Percentiles rank a stretch among this genome's conserved stretches.
phyloP scores from a whole-genome alignment of 2,888 invertebrate species.

The Busseola fusca region DNA sequence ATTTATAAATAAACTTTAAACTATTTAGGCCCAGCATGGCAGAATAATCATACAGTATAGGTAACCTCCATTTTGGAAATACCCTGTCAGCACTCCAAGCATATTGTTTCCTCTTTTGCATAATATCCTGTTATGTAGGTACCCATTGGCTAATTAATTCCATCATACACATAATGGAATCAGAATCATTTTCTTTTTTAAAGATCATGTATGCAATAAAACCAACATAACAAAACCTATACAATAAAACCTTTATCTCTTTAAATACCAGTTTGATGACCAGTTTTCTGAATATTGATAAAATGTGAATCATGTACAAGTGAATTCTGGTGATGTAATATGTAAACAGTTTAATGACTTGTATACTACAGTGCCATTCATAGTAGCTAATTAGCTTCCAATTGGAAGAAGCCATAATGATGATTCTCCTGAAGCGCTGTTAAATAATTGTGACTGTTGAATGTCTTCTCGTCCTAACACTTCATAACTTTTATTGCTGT shows the following conservation, averaged over 20 bases:
- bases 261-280: constrained; percentile 4
- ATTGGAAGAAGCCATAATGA: constrained; percentile 36
- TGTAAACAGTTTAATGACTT: constrained; percentile 33
- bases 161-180: constrained; percentile 4
- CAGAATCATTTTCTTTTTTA: constrained; percentile 1
- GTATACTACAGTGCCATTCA: constrained; percentile 29
- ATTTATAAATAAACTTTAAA: not conserved
- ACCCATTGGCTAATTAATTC: not conserved
- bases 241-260: not conserved
- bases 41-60: constrained; percentile 14
- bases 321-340: constrained; percentile 43
- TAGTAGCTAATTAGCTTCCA: constrained; percentile 19
- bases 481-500: constrained; percentile 32
- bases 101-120: constrained; percentile 29
- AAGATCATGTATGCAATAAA: constrained; percentile 3
- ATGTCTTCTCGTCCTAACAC: constrained; percentile 25
- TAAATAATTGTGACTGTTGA: constrained; percentile 23
- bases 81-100: constrained; percentile 32
- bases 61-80: constrained; percentile 51
- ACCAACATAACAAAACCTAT: too few species aligned
- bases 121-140: constrained; percentile 35
- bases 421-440: constrained; percentile 22
- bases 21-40: not conserved
- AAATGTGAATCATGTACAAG: constrained; percentile 16
- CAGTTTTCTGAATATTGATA: constrained; percentile 23